phyloP scores from a whole-genome alignment of 1,140 invertebrate genomes.

The Spodoptera frugiperda region DNA sequence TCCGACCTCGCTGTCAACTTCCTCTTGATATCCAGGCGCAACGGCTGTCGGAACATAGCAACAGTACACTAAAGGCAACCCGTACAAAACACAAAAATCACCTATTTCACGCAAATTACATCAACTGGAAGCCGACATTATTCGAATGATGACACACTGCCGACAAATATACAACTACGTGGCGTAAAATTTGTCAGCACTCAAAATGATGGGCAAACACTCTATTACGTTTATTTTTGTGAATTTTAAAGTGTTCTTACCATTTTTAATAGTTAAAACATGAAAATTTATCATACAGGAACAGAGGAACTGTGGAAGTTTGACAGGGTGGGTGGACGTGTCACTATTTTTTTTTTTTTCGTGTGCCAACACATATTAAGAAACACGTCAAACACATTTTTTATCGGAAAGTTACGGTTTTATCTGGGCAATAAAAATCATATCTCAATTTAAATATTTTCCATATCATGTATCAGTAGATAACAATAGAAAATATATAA shows the following conservation, averaged over 20 bases:
- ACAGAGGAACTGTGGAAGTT: constrained; percentile 71
- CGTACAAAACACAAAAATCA: constrained; percentile 46
- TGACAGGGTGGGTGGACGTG: constrained; percentile 83
- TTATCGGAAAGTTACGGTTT: constrained; percentile 25
- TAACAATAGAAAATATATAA: background rate
- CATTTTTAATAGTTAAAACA: constrained; percentile 81
- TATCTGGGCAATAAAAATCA: background rate
- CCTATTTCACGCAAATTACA: constrained; percentile 57
- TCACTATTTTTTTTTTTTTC: constrained; percentile 74
- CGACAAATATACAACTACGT: constrained; percentile 64
- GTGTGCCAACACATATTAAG: constrained; percentile 51
- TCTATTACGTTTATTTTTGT: constrained; percentile 47
- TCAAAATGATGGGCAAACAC: constrained; percentile 32
- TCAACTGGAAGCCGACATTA: constrained; percentile 66
- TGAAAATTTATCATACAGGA: constrained; percentile 77
- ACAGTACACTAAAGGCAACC: constrained; percentile 53
- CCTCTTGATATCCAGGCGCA: constrained; percentile 98
- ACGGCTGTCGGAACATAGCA: constrained; percentile 89
- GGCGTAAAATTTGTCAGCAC: constrained; percentile 54
- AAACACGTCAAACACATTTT: constrained; percentile 50
- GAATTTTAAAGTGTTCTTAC: constrained; percentile 68
- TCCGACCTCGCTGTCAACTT: constrained; percentile 98
- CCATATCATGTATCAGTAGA: background rate
- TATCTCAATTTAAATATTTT: background rate
- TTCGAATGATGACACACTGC: constrained; percentile 70